Conservation (phyloP, 2,888 invertebrate species). For the Trachelus stipa region DNA sequence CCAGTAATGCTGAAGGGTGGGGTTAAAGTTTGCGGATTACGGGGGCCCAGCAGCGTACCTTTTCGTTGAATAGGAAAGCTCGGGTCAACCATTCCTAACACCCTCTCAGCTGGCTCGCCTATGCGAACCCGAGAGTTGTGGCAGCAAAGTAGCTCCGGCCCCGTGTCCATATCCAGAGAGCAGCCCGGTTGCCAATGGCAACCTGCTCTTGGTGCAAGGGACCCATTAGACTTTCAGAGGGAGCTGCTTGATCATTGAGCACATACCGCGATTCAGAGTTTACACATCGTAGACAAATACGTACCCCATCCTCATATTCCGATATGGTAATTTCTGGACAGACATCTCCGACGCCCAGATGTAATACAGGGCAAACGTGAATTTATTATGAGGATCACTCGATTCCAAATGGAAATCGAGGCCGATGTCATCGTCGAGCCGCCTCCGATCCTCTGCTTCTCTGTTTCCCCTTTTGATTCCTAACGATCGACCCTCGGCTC, state of each 20-base stretch:
- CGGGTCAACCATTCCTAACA: constrained; percentile 12
- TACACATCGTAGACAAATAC: constrained; percentile 53
- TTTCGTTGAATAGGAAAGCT: constrained; percentile 15
- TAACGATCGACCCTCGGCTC: not conserved
- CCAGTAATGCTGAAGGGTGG: not conserved
- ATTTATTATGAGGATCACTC: not conserved
- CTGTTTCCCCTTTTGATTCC: not conserved
- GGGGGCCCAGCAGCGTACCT: constrained; percentile 18
- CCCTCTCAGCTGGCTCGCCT: constrained; percentile 21
- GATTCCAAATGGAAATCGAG: not conserved
- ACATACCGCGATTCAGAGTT: constrained; percentile 50
- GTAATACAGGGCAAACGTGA: not conserved
- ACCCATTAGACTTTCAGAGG: constrained; percentile 54
- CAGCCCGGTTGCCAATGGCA: constrained; percentile 47
- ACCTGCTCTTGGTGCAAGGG: constrained; percentile 39
- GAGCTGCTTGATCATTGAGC: constrained; percentile 50
- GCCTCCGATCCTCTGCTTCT: not conserved
- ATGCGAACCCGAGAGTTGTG: constrained; percentile 35
- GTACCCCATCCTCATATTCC: constrained; percentile 15
- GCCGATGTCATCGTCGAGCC: not conserved
- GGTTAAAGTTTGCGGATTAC: constrained; percentile 26
- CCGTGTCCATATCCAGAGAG: constrained; percentile 32
- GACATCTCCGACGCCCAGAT: not conserved
- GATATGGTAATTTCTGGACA: constrained; percentile 21
- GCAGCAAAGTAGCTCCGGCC: constrained; percentile 35